Conservation (phyloP, 2,797 vertebrate species). For the Coendou prehensilis region DNA sequence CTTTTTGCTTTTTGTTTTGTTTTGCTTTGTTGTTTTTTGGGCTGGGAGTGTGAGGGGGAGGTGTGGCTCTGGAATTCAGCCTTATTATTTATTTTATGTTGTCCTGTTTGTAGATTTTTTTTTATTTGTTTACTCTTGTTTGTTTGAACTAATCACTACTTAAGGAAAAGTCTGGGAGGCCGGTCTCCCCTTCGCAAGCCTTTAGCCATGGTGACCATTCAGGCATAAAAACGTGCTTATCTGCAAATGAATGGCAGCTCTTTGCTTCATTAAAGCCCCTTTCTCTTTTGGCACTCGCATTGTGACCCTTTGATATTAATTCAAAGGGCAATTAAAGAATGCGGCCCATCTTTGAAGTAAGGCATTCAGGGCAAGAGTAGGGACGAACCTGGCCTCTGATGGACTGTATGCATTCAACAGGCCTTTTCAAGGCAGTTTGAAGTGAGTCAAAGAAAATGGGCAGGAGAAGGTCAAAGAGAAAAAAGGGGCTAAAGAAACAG, state of each 20-base stretch:
- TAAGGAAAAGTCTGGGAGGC: conserved; percentile 81
- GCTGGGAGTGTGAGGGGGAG: neutral
- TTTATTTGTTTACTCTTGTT: conserved; percentile 91
- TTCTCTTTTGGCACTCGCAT: conserved; percentile 99
- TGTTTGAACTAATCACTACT: conserved; percentile 92
- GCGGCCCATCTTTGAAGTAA: conserved; percentile 99
- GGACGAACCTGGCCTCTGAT: conserved; percentile 98
- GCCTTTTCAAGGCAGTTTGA: conserved; percentile 97
- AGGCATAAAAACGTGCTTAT: conserved; percentile 99
- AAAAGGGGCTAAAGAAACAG: conserved; percentile 97
- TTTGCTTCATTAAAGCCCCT: conserved; percentile 99
- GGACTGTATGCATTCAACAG: conserved; percentile 97
- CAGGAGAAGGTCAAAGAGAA: conserved; percentile 99
- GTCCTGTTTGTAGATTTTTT: conserved; percentile 84
- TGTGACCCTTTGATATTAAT: conserved; percentile 99
- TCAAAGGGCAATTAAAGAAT: conserved; percentile 99
- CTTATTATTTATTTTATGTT: conserved; percentile 86
- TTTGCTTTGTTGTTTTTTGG: neutral
- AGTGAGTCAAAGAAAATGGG: conserved; percentile 98
- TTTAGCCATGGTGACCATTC: conserved; percentile 93
- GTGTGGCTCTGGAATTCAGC: neutral
- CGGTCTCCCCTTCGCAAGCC: conserved; percentile 88
- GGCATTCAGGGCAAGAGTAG: conserved; percentile 95
- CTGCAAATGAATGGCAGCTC: conserved; percentile 99
- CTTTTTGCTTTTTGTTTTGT: conserved; percentile 54